Evolutionary conservation across 2,888 invertebrate genomes (phyloP), one percentile per base, ranked within the genome.

Genomic region (Drosophila peninsularis): DNA sequence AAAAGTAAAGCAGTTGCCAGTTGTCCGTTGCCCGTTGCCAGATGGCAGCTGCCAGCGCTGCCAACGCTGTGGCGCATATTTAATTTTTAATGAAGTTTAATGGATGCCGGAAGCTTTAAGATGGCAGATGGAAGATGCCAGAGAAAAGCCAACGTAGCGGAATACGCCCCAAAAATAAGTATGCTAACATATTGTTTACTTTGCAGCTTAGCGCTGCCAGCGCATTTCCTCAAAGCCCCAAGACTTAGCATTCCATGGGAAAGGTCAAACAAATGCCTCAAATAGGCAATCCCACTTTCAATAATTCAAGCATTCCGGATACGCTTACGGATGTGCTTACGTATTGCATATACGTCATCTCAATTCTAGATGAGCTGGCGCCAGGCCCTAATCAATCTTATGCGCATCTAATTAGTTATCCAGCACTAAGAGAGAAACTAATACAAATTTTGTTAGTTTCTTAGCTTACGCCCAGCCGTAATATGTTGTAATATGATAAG

Each of bases 81-180:
- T 90, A 91, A 91, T 91, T 91, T 91, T 91, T 91, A 91, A 91
- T 91, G 90, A 91, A 89, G 84, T 91, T 90, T 90, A 91, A 91
- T 91, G 91, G 90, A 91, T 79, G 88, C 88, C 91, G 91, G 90
- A 90, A 89, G 90, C 80, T 89, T 80, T 77, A 85, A 82, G 82
- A 75, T 53, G 68, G 57, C 70, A 89, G 90, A 72, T 60, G 68
- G 58, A 73, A 45, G 63, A 62, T 57, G 68, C 55, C 71, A 30
- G 63, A 64, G 50, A 44, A 50, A 42, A 56, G 30, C 53, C 47
- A 60, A 56, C 52, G 75, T 56, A 57, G 65, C 60, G 37, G 21
- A 39, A 64, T 45, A 50, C 49, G 47, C 66, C 37, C 53, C 32
- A 54, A 70, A 66, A 53, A 37, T 54, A 79, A 61, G 24, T 63